A percentile compares a stretch with the other conserved stretches of the same genome.
Conservation (phyloP, 1,140 invertebrate genomes). For the Drosophila trapezifrons region DNA sequence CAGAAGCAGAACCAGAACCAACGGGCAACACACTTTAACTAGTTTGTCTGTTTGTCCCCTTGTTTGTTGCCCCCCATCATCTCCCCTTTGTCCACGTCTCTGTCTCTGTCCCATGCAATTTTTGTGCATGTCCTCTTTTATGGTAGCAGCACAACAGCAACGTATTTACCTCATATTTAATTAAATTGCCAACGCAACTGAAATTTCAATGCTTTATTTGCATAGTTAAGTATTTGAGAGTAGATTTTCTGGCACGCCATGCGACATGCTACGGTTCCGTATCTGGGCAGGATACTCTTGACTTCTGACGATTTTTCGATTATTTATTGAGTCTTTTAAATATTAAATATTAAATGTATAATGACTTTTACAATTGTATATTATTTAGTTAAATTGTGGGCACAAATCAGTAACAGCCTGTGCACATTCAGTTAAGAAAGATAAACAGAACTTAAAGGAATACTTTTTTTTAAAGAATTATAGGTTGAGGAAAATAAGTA, state of each 20-base stretch:
- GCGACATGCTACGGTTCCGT: conserved; percentile 1
- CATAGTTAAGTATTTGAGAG: conserved; percentile 59
- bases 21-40: conserved; percentile 62
- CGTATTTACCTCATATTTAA: conserved; percentile 79
- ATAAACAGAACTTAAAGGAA: too few relatives aligned
- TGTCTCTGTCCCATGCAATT: conserved; percentile 59
- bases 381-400: too few relatives aligned
- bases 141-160: conserved; percentile 45
- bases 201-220: conserved; percentile 74
- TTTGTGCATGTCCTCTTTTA: conserved; percentile 71
- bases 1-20: conserved; percentile 15
- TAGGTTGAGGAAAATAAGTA: too few relatives aligned
- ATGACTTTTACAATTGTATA: too few relatives aligned
- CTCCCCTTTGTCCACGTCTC: background rate
- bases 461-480: too few relatives aligned
- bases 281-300: background rate
- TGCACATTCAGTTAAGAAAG: too few relatives aligned
- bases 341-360: too few relatives aligned
- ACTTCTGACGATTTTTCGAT: background rate
- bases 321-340: background rate
- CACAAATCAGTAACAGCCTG: too few relatives aligned
- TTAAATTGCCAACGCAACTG: conserved; percentile 70
- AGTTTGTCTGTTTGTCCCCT: conserved; percentile 71
- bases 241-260: conserved; percentile 17
- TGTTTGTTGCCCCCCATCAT: conserved; percentile 36